These are phyloP conservation scores for Myotis davidii DNA, from an alignment of 2,113 vertebrate species.

Conservation along the genomic window DNA sequence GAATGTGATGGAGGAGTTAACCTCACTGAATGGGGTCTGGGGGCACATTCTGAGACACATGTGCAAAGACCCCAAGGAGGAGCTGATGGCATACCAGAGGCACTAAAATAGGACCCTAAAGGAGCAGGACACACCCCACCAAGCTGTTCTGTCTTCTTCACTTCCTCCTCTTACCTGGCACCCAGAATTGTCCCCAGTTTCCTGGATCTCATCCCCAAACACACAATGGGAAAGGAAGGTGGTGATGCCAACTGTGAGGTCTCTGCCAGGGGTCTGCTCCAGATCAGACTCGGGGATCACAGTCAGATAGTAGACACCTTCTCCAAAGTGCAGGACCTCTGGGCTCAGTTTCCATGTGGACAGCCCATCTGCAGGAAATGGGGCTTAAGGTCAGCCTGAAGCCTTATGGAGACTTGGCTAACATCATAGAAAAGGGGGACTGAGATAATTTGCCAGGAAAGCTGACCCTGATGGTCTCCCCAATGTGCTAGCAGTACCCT, in stretches of 20 bases:
- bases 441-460: not conserved
- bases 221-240: conserved; percentile 92
- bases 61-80: not conserved
- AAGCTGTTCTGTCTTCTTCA: not conserved
- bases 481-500: not conserved
- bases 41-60: not conserved
- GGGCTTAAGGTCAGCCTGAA: not conserved
- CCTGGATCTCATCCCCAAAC: conserved; percentile 91
- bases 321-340: conserved; percentile 85
- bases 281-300: conserved; percentile 85
- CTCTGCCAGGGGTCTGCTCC: conserved; percentile 81
- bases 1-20: not conserved
- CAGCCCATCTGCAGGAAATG: conserved; percentile 84
- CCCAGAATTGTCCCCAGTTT: conserved; percentile 90
- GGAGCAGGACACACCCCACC: not conserved
- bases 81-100: not conserved
- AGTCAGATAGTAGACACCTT: conserved; percentile 90
- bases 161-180: conserved; percentile 88
- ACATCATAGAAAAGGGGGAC: not conserved
- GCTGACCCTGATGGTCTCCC: not conserved
- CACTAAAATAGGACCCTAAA: not conserved
- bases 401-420: not conserved
- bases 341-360: conserved; percentile 93
- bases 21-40: not conserved
- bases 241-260: conserved; percentile 85